Evolutionary conservation across 2,797 vertebrate genomes (phyloP), one percentile per base, ranked within the genome.

Genomic region (Acrocephalus scirpaceus): DNA sequence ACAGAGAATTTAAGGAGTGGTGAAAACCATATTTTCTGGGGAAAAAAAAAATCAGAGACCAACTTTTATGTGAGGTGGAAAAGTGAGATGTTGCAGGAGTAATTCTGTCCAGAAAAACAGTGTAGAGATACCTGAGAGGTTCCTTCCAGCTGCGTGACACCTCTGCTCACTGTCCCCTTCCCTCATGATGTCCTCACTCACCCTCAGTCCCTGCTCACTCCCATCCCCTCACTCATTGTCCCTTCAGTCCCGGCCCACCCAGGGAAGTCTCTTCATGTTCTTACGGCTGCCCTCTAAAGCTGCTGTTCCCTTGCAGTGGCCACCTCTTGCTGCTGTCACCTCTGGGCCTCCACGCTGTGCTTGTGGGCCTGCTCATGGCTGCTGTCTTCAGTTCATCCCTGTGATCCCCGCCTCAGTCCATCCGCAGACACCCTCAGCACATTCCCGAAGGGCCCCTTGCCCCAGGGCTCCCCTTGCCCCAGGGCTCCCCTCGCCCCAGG

Each of bases 401-500:
- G 5, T 0, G 1, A 30, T 44, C 26, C 53, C 65, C 10, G 0
- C 8, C 25, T 44, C 25, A 6, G 6, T 40, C 45, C n/a, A 7
- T 27, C 27, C 2, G 13, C 27, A 26, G 42, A 27, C 51, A 7
- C 34, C 34, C 64, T 36, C 32, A 9, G 75, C 26, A 6, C 13
- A 6, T 13, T 30, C 53, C 42, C 5, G 8, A 29, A 5, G 76
- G 42, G 21, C 32, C 38, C 38, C 38, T 38, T 11, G 10, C 38
- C 38, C 10, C 38, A 11, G 38, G 38, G 38, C 38, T 38, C 38
- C 38, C 38, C 38, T 38, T 11, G 11, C 38, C 38, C 11, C 38
- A 12, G 38, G 38, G 38, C 38, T 38, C 38, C 38, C 38, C 38
- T 38, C 5, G 38, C 38, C 38, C 10, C 38, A 38, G 38, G 38